Evolutionary conservation across 2,888 invertebrate species (phyloP).

Genomic region (Thera britannica): DNA sequence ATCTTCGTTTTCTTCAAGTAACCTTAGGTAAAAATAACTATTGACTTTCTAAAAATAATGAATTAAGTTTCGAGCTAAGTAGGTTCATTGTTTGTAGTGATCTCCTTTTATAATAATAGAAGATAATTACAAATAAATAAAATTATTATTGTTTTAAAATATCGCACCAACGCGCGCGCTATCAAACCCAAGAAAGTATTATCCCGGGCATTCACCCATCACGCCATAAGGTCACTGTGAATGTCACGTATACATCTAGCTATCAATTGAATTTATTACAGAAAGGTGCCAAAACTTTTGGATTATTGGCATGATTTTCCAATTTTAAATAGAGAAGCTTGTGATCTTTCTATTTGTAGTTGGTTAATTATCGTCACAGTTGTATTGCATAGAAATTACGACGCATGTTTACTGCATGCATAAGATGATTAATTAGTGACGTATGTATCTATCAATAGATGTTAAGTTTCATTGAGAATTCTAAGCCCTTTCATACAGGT

Average conservation of each 20-base stretch:
- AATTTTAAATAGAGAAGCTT: constrained; percentile 16
- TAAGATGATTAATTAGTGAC: not conserved
- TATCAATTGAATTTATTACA: constrained; percentile 17
- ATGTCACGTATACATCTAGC: constrained; percentile 23
- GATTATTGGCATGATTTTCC: constrained; percentile 17
- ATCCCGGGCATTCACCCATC: constrained; percentile 26
- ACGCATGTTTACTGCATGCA: constrained; percentile 1
- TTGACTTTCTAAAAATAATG: not conserved
- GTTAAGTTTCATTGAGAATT: no score
- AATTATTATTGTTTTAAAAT: not conserved
- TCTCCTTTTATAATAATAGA: not conserved
- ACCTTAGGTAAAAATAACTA: not conserved
- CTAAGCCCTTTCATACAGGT: not conserved
- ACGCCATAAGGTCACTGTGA: constrained; percentile 21
- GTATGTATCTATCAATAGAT: not conserved
- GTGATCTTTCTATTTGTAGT: constrained; percentile 14
- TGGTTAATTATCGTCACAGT: not conserved
- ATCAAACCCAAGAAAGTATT: not conserved
- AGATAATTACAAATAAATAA: not conserved
- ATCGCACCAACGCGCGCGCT: not conserved
- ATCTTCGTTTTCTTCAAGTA: no score
- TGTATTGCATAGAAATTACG: not conserved
- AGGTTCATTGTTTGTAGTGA: not conserved
- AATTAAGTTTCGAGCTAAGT: not conserved
- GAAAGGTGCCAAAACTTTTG: constrained; percentile 13